Evolutionary conservation across 2,113 vertebrate genomes (phyloP).

Genomic region (Gymnocephalus cernua): DNA sequence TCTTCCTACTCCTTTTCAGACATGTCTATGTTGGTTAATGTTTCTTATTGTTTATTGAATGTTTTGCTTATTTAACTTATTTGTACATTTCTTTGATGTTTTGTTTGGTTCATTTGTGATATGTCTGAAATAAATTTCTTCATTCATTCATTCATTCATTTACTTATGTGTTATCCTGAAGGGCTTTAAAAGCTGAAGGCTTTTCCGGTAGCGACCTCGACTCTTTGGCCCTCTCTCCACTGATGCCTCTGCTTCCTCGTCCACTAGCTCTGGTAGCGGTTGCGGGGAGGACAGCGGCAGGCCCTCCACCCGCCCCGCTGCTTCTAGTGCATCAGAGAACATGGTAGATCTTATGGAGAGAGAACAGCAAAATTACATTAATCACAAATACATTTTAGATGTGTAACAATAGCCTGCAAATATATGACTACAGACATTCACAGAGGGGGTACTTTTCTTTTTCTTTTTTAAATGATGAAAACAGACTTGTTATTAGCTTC

Average conservation of each 20-base stretch:
- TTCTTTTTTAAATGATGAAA: no score
- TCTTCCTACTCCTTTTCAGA: no score
- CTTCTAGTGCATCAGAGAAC: constrained; percentile 82
- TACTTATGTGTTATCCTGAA: constrained; percentile 88
- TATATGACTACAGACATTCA: background rate
- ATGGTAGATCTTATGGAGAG: constrained; percentile 65
- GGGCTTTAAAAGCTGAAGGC: constrained; percentile 87
- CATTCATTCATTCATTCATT: constrained; percentile 46
- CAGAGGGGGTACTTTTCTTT: no score
- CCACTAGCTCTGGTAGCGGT: constrained; percentile 68
- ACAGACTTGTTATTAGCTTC: background rate
- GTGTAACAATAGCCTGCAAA: background rate
- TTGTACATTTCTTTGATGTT: no score
- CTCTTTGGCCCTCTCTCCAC: constrained; percentile 63
- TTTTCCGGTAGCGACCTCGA: constrained; percentile 81
- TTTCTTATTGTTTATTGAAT: no score
- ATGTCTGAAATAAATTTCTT: no score
- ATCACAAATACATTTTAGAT: background rate
- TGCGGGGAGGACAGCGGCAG: constrained; percentile 78
- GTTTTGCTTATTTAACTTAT: no score
- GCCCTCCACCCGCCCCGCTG: constrained; percentile 78
- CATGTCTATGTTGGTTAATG: no score
- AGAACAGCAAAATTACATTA: constrained; percentile 11
- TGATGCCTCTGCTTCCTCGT: constrained; percentile 69
- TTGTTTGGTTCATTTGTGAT: no score